Conservation (phyloP, 2,113 vertebrate genomes). For the Chamaetylas fuelleborni region DNA sequence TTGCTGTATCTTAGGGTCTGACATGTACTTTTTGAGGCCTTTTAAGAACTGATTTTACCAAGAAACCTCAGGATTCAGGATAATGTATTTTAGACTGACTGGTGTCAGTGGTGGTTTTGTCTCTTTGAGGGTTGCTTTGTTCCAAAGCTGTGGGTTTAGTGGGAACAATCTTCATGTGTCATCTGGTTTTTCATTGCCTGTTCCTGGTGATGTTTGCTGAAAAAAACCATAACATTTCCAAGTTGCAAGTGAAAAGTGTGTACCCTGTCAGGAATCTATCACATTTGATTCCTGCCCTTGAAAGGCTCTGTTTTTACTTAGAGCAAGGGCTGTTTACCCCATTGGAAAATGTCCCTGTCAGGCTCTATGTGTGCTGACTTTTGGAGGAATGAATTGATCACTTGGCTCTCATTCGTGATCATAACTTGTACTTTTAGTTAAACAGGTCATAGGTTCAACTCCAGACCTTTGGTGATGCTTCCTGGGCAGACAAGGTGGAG, state of each 20-base stretch:
- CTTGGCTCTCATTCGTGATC: not conserved
- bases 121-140: not conserved
- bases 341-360: not conserved
- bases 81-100: not conserved
- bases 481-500: not conserved
- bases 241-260: not conserved
- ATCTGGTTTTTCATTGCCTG: not conserved
- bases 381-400: not conserved
- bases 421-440: not conserved
- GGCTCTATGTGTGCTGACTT: not conserved
- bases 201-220: not conserved
- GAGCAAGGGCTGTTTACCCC: not conserved
- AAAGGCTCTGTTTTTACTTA: not conserved
- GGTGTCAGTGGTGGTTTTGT: not conserved
- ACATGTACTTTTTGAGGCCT: not conserved
- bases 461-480: not conserved
- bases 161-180: not conserved
- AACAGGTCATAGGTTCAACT: not conserved
- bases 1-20: not conserved
- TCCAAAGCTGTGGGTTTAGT: constrained; percentile 21
- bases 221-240: not conserved
- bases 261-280: not conserved
- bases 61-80: not conserved
- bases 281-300: not conserved
- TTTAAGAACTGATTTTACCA: not conserved